phyloP scores from a whole-genome alignment of 2,797 vertebrate species.

The Acipenser transmontanus region DNA sequence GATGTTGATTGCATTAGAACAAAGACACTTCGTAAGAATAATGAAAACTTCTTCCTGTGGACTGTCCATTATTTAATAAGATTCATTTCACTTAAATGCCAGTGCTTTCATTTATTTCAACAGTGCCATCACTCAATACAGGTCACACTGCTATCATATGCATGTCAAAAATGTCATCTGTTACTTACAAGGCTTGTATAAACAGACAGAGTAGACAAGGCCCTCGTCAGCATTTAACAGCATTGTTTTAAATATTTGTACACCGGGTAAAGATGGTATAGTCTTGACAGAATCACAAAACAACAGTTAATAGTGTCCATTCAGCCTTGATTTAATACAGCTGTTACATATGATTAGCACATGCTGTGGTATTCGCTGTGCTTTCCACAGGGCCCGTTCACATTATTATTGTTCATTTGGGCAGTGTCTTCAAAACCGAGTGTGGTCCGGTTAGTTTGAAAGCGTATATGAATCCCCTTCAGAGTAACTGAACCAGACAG shows the following conservation, averaged over 20 bases:
- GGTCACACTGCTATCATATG: slow-evolving; percentile 41
- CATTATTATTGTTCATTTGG: too few species aligned
- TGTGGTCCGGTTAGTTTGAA: too few species aligned
- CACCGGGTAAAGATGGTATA: slow-evolving; percentile 11
- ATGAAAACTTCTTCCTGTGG: neutral
- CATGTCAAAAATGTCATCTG: slow-evolving; percentile 53
- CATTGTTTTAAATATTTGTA: slow-evolving; percentile 21
- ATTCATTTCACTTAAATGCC: neutral
- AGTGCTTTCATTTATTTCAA: slow-evolving; percentile 35
- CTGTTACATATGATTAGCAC: too few species aligned
- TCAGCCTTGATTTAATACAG: too few species aligned
- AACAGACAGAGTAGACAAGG: slow-evolving; percentile 17
- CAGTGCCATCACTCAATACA: slow-evolving; percentile 30
- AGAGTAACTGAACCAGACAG: too few species aligned
- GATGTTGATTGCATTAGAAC: slow-evolving; percentile 20
- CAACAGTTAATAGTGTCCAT: too few species aligned
- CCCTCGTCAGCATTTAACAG: slow-evolving; percentile 34
- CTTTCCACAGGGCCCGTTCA: too few species aligned
- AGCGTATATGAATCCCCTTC: too few species aligned
- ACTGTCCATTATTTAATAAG: neutral
- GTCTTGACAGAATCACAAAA: neutral
- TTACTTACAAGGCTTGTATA: slow-evolving; percentile 23
- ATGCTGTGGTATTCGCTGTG: too few species aligned
- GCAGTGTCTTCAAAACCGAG: too few species aligned
- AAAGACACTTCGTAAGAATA: slow-evolving; percentile 21